Percentiles rank a stretch among this genome's conserved stretches.
Evolutionary conservation across 2,113 vertebrate genomes (phyloP).

Genomic region (Pelvicachromis taeniatus): DNA sequence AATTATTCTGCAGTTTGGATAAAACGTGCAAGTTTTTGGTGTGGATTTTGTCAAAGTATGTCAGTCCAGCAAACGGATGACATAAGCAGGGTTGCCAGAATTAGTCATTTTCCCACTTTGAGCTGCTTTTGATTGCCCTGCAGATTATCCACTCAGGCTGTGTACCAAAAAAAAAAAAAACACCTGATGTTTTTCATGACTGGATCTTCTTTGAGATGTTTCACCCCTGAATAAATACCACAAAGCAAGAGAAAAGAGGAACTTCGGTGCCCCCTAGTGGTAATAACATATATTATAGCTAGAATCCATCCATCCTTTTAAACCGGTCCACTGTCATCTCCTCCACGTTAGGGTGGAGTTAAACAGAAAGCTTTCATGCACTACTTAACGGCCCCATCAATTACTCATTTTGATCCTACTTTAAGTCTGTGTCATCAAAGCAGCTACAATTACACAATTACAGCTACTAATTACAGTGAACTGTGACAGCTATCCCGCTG

Average conservation of each 20-base stretch:
- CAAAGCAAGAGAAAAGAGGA: neutral
- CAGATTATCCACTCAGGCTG: neutral
- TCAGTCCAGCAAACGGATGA: rapidly evolving
- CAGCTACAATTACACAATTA: neutral
- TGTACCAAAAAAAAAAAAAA: neutral
- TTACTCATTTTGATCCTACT: neutral
- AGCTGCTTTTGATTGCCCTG: neutral
- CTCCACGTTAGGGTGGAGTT: neutral
- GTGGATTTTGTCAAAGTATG: neutral
- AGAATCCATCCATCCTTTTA: neutral
- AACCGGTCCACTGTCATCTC: neutral
- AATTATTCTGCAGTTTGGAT: neutral
- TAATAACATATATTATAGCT: neutral
- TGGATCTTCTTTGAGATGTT: neutral
- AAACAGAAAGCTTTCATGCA: neutral
- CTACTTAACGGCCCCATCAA: neutral
- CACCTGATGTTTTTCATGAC: neutral
- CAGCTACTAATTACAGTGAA: neutral
- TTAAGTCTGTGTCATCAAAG: neutral
- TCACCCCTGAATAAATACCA: neutral
- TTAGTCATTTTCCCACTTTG: neutral
- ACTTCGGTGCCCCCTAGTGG: conserved; percentile 21
- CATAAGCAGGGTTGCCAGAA: neutral
- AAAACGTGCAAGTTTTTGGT: neutral
- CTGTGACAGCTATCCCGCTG: neutral